These are phyloP conservation scores for Castor canadensis DNA, from an alignment of 2,113 vertebrate species.

Conservation along the genomic window DNA sequence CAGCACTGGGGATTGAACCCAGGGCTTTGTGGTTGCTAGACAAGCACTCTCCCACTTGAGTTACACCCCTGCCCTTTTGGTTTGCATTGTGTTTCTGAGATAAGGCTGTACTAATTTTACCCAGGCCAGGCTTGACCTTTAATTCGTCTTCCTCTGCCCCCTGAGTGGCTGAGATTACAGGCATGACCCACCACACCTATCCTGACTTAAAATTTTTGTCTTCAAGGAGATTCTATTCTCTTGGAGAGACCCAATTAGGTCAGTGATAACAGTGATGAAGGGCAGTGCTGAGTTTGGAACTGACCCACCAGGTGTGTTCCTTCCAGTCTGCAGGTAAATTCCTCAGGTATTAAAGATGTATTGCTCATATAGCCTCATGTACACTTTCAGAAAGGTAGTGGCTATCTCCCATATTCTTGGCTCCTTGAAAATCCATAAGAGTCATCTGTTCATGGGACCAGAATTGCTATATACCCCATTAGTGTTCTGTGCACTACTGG, in stretches of 20 bases:
- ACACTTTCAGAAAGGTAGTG: neutral
- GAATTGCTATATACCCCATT: neutral
- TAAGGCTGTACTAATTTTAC: too few species aligned
- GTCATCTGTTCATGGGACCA: neutral
- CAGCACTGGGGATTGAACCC: too few species aligned
- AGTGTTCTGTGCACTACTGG: neutral
- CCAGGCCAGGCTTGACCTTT: too few species aligned
- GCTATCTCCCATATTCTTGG: neutral
- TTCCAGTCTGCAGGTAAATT: neutral
- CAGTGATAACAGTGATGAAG: too few species aligned
- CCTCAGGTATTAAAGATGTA: neutral
- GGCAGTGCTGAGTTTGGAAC: neutral
- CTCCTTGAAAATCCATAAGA: neutral
- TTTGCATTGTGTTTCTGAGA: too few species aligned
- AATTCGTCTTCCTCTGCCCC: too few species aligned
- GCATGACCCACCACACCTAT: neutral
- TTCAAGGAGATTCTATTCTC: neutral
- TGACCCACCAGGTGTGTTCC: neutral
- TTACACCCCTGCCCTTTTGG: too few species aligned
- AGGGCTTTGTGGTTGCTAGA: too few species aligned
- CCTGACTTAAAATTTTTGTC: neutral
- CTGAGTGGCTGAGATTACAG: too few species aligned
- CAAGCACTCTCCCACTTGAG: too few species aligned
- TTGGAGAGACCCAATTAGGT: neutral
- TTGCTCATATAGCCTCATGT: neutral